Evolutionary conservation across 2,888 invertebrate genomes (phyloP).

Genomic region (Bombylius major): DNA sequence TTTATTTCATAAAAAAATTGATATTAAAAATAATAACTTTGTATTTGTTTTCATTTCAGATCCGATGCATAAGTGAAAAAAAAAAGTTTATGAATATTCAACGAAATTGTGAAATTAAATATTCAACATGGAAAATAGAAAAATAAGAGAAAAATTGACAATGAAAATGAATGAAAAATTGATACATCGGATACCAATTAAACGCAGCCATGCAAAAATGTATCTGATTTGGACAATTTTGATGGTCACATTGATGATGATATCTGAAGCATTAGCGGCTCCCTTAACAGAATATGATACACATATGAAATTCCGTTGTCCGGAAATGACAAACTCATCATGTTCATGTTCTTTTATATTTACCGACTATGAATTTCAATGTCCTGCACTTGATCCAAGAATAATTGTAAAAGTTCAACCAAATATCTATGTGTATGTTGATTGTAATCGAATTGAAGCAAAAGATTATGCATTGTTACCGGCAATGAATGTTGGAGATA

Average conservation of each 20-base stretch:
- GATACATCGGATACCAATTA: not conserved
- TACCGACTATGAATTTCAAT: constrained; percentile 29
- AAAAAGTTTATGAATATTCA: no score
- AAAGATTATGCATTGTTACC: constrained; percentile 28
- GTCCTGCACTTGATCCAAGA: constrained; percentile 26
- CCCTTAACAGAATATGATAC: not conserved
- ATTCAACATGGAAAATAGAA: no score
- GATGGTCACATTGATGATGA: not conserved
- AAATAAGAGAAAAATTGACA: no score
- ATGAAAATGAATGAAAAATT: no score
- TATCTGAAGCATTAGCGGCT: not conserved
- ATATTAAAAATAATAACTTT: no score
- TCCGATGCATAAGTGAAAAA: no score
- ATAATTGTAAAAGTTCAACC: constrained; percentile 29
- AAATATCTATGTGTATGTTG: constrained; percentile 26
- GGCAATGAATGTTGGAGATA: constrained; percentile 25
- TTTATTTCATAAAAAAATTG: no score
- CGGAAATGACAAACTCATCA: constrained; percentile 15
- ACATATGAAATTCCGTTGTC: constrained; percentile 4
- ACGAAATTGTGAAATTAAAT: no score
- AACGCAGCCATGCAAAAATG: not conserved
- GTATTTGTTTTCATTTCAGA: no score
- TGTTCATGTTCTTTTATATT: constrained; percentile 29
- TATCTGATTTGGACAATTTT: not conserved
- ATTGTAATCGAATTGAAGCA: constrained; percentile 27